These are phyloP conservation scores for Doris montereyensis DNA, from an alignment of 2,888 invertebrate species.

Conservation along the genomic window DNA sequence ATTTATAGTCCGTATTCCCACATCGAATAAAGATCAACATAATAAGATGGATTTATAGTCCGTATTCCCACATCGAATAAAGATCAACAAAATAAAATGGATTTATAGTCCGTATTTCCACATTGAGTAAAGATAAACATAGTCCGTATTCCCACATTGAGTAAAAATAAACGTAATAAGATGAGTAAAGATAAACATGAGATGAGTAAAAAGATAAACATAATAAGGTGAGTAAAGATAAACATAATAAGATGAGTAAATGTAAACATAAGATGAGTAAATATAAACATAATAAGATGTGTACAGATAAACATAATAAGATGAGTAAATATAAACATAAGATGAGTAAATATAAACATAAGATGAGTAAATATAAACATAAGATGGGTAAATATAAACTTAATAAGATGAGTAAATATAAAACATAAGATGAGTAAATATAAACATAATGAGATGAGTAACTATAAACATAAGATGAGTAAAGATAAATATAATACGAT, in stretches of 20 bases:
- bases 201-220: no score
- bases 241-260: not conserved
- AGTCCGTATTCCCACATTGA: no score
- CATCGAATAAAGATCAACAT: no score
- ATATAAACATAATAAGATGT: not conserved
- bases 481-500: not conserved
- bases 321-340: not conserved
- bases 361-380: not conserved
- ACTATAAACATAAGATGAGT: not conserved
- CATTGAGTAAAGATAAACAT: no score
- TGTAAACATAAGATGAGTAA: not conserved
- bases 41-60: no score
- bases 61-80: no score
- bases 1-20: no score
- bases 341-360: not conserved
- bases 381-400: not conserved
- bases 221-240: constrained; percentile 45
- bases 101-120: no score
- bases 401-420: not conserved
- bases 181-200: no score
- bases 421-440: not conserved
- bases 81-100: no score
- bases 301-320: not conserved
- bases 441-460: not conserved
- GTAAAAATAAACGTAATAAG: no score